Evolutionary conservation across 2,113 vertebrate genomes (phyloP).

Genomic region (Peucedramus taeniatus): DNA sequence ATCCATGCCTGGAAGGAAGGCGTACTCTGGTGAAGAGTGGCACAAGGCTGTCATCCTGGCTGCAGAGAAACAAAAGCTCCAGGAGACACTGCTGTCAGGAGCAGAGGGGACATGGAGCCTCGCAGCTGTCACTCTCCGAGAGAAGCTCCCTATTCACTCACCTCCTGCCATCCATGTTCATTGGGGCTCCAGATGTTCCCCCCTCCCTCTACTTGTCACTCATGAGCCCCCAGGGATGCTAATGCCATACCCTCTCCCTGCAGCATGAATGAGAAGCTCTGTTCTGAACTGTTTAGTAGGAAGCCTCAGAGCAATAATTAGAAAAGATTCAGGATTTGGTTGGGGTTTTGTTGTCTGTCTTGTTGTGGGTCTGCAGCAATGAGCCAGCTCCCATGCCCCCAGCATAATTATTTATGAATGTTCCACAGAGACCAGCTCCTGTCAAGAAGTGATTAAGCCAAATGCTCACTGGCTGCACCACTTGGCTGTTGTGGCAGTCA

Average conservation of each 20-base stretch:
- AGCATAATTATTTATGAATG: background rate
- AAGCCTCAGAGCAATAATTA: background rate
- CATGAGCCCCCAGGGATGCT: background rate
- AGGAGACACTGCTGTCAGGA: background rate
- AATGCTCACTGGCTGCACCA: rapidly evolving
- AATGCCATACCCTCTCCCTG: background rate
- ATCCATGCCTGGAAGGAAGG: background rate
- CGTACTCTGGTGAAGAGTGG: background rate
- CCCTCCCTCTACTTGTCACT: background rate
- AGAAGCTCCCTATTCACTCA: background rate
- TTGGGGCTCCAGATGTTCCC: background rate
- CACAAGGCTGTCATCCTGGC: background rate
- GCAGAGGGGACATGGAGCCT: background rate
- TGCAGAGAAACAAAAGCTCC: background rate
- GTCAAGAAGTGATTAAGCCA: background rate
- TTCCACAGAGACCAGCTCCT: background rate
- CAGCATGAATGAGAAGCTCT: background rate
- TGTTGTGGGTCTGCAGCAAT: background rate
- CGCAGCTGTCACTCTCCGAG: background rate
- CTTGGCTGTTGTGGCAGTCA: background rate
- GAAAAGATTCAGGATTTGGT: background rate
- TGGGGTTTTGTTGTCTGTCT: background rate
- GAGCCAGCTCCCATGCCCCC: background rate
- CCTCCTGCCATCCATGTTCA: background rate
- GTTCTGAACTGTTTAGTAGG: background rate